Evolutionary conservation across 92 coral and sea anemone species (phyloP), one percentile per base, ranked within the genome.

Genomic region (Porites evermanni): DNA sequence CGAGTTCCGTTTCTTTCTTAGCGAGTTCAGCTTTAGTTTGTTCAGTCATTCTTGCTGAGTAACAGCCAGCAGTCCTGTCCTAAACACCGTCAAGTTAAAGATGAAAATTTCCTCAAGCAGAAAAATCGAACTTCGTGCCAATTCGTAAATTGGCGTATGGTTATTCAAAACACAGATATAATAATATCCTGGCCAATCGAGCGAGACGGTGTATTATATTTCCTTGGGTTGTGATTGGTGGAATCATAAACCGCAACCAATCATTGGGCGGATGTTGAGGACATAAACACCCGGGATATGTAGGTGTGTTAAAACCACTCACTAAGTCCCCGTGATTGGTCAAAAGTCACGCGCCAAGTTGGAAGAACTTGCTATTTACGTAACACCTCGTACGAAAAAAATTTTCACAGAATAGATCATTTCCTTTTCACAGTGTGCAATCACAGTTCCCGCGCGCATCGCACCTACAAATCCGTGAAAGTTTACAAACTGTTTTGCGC

Each of bases 51-150:
- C 60, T 68, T 67, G n/a, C 50, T 23, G 6, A 3, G 38, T 26
- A 20, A 50, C 72, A 21, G 70, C 53, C 20, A 60, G 16, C 10
- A 24, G 67, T 56, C 19, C 18, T 59, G 19, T 24, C 16, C 44
- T 26, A 16, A 71, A 81, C 78, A 32, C 78, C 53, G 18, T 29
- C 78, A 60, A 29, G 20, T 20, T 68, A 58, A 44, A 67, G 54
- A 83, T 60, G 54, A 83, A 88, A 84, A 85, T 83, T 38, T 86
- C 88, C 95, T 85, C 90, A 13, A 77, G 69, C 56, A 61, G 67
- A 88, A 81, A 93, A 94, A 84, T 93, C 94, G 92, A 94, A 90
- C 92, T 93, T 94, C 94, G 94, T 93, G 94, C 98, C 98, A 93
- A 94, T 85, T 86, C 86, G 67, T 64, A 80, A 88, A 93, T 90